Conservation (phyloP, 2,797 vertebrate species). For the Centropyge bicolor region DNA sequence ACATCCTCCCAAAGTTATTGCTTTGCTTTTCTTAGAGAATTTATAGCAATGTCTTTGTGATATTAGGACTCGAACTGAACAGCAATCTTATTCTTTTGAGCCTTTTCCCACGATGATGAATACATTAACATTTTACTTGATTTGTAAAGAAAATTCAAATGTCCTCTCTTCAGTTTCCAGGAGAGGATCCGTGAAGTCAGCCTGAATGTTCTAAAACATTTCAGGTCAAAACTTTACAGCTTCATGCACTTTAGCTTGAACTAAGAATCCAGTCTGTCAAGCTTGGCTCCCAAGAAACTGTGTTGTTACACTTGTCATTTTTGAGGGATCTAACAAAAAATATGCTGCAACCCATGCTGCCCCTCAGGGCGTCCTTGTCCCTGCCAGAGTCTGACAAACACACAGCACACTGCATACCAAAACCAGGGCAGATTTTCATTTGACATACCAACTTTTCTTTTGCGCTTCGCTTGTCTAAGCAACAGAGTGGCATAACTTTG, state of each 20-base stretch:
- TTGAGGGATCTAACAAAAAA: slow-evolving; percentile 44
- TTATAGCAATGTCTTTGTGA: slow-evolving; percentile 6
- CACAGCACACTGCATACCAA: slow-evolving; percentile 23
- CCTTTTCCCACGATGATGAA: neutral
- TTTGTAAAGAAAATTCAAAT: neutral
- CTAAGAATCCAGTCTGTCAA: slow-evolving; percentile 7
- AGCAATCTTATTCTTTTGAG: neutral
- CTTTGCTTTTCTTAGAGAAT: neutral
- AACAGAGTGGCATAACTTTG: slow-evolving; percentile 1
- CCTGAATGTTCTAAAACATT: neutral
- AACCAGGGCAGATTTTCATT: slow-evolving; percentile 34
- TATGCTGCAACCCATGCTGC: slow-evolving; percentile 13
- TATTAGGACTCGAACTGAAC: neutral
- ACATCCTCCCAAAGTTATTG: slow-evolving; percentile 20
- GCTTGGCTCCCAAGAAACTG: slow-evolving; percentile 12
- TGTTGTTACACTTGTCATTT: slow-evolving; percentile 48
- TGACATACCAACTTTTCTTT: slow-evolving; percentile 2
- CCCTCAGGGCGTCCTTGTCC: slow-evolving; percentile 24
- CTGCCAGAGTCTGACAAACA: slow-evolving; percentile 37
- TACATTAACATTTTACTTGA: neutral
- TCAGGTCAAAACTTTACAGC: slow-evolving; percentile 4
- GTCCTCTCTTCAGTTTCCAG: neutral
- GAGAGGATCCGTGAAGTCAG: neutral
- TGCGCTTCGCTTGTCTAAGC: neutral
- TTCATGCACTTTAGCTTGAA: neutral